Conservation (phyloP, 2,888 invertebrate genomes). For the Bellardia bayeri region DNA sequence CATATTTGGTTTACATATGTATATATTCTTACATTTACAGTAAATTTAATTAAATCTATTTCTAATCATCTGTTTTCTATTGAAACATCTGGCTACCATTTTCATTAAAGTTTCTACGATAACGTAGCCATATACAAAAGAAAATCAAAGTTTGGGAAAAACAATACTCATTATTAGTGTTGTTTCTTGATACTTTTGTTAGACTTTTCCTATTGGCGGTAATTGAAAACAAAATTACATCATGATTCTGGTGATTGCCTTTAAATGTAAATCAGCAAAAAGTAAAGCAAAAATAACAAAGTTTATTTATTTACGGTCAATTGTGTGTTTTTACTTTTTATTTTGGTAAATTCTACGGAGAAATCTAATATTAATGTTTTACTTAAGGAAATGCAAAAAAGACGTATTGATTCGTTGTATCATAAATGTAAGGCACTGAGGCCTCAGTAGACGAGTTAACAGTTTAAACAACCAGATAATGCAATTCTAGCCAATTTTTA, state of each 20-base stretch:
- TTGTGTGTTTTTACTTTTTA: background rate
- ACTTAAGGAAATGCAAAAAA: background rate
- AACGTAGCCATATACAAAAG: slow-evolving; percentile 33
- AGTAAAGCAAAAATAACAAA: background rate
- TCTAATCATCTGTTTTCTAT: slow-evolving; percentile 41
- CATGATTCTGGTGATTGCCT: slow-evolving; percentile 14
- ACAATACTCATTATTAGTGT: slow-evolving; percentile 14
- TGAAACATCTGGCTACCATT: slow-evolving; percentile 46
- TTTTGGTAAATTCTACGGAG: background rate
- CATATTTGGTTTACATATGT: background rate
- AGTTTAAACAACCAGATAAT: no score
- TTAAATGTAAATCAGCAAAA: slow-evolving; percentile 3
- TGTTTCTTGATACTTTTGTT: slow-evolving; percentile 23
- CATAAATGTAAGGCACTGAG: background rate
- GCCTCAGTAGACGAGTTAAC: background rate
- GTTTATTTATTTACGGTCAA: slow-evolving; percentile 9
- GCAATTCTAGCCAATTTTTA: no score
- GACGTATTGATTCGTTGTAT: background rate
- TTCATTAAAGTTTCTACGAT: slow-evolving; percentile 31
- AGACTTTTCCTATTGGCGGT: slow-evolving; percentile 25
- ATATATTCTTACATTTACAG: slow-evolving; percentile 26
- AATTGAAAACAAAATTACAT: slow-evolving; percentile 34
- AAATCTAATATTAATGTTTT: slow-evolving; percentile 6
- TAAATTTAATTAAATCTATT: slow-evolving; percentile 58
- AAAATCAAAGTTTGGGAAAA: slow-evolving; percentile 11